Base-by-base conservation (phyloP, 2,797 vertebrate genomes). In the Mormyrus proboscirostris region DNA sequence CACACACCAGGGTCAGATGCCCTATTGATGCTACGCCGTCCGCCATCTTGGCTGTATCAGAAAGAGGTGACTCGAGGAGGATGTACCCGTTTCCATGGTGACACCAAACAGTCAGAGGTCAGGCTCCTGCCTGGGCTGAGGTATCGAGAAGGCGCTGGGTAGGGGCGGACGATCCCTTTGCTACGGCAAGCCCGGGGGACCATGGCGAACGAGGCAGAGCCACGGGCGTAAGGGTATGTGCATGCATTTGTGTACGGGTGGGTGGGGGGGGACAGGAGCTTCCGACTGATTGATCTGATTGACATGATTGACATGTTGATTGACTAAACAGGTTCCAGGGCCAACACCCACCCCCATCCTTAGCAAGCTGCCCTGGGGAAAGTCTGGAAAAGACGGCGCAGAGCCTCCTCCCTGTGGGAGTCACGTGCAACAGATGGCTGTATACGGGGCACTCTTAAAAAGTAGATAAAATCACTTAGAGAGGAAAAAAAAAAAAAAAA, bases 301-400 rank as follows among this genome's bases (percentile, higher is more conserved):
- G 93, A 94, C 79, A 93, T 95, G 93, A 94, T 93, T 94, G 93
- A 92, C 90, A 92, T 88, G 93, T 86, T 86, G 85, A 86, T 57
- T 95, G 93, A 94, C 93, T 94, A 93, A 92, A 90, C 92, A 88
- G 93, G 82, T 83, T 91, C 92, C 57, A 90, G 88, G 65, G 65
- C 89, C 90, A 91, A 47, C 91, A 91, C 91, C 89, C 88, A 86
- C 92, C 91, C 84, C 90, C 90, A 89, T 90, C 91, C 91, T 86
- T 73, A 73, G 65, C 65, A 73, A 92, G 89, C 84, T 73, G 89
- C 90, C 89, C 57, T 88, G 91, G 90, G 88, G 88, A 87, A 89
- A 88, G 87, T n/a, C 41, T 57, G 41, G 87, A 89, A 90, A 87
- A 76, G 89, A 1, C 69, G 89, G 29, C 33, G 1, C 19, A 9